Conservation (phyloP, 2,888 invertebrate genomes). For the Byasa hedistus region DNA sequence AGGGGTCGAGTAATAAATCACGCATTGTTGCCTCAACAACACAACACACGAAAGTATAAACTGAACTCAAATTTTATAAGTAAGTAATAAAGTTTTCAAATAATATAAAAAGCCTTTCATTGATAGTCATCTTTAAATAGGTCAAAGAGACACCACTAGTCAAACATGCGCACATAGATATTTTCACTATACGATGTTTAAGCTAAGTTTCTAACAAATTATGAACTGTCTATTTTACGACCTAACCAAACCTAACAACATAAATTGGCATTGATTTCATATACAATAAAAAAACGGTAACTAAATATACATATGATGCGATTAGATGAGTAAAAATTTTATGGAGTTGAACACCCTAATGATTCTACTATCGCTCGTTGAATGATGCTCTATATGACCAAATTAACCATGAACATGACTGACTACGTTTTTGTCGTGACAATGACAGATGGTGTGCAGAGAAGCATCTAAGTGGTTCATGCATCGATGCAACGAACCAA, state of each 20-base stretch:
- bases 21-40: neutral
- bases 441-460: constrained; percentile 65
- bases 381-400: constrained; percentile 33
- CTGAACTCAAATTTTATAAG: no score
- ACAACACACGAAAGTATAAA: no score
- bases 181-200: constrained; percentile 9
- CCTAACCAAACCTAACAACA: constrained; percentile 1
- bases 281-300: neutral
- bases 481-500: constrained; percentile 78
- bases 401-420: constrained; percentile 42
- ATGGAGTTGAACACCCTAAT: constrained; percentile 21
- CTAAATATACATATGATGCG: constrained; percentile 6
- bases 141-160: constrained; percentile 20
- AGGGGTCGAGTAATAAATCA: no score
- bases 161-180: constrained; percentile 22
- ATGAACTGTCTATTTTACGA: constrained; percentile 15
- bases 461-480: constrained; percentile 78
- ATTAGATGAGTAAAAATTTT: constrained; percentile 14
- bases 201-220: constrained; percentile 9
- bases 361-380: constrained; percentile 22
- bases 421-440: constrained; percentile 43
- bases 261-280: constrained; percentile 2
- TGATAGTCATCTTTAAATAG: constrained; percentile 18
- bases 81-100: no score
- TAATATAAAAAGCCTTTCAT: no score